Evolutionary conservation across 2,888 invertebrate genomes (phyloP).

Genomic region (Scaptomyza flava): DNA sequence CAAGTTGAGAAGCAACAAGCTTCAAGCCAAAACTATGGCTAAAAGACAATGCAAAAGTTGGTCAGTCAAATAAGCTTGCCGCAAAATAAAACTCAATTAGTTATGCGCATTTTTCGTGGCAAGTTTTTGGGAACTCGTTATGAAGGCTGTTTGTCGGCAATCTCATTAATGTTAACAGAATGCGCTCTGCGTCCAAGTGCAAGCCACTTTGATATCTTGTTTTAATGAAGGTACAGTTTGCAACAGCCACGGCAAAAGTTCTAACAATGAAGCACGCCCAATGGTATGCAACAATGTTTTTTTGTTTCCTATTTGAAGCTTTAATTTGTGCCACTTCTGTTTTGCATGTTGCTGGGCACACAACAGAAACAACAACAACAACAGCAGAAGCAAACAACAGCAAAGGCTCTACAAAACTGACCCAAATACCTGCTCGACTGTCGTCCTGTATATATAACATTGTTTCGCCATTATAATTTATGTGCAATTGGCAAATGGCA

Average conservation of each 20-base stretch:
- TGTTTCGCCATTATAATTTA: slow-evolving; percentile 56
- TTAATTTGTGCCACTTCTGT: slow-evolving; percentile 71
- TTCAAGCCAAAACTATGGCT: not conserved
- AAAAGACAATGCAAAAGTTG: slow-evolving; percentile 44
- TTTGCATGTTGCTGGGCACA: slow-evolving; percentile 53
- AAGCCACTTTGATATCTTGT: slow-evolving; percentile 35
- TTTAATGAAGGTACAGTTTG: slow-evolving; percentile 41
- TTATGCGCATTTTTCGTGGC: slow-evolving; percentile 51
- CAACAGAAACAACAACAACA: slow-evolving; percentile 18
- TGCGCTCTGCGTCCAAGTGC: slow-evolving; percentile 37
- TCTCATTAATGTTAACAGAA: slow-evolving; percentile 56
- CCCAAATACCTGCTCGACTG: slow-evolving; percentile 60
- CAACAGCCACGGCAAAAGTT: not conserved
- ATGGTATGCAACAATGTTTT: slow-evolving; percentile 54
- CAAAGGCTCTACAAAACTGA: slow-evolving; percentile 46
- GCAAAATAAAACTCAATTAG: slow-evolving; percentile 39
- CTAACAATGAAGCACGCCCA: slow-evolving; percentile 13
- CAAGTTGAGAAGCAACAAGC: slow-evolving; percentile 22
- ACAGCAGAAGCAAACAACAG: not conserved
- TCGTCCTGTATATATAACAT: slow-evolving; percentile 37
- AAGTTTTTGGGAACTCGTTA: slow-evolving; percentile 12
- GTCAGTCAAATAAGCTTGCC: slow-evolving; percentile 43
- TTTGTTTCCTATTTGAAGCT: slow-evolving; percentile 8
- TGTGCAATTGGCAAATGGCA: slow-evolving; percentile 32
- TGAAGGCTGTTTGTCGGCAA: slow-evolving; percentile 7